A percentile compares a stretch with the other conserved stretches of the same genome.
phyloP scores from a whole-genome alignment of 2,888 invertebrate genomes.

The Deilephila elpenor region DNA sequence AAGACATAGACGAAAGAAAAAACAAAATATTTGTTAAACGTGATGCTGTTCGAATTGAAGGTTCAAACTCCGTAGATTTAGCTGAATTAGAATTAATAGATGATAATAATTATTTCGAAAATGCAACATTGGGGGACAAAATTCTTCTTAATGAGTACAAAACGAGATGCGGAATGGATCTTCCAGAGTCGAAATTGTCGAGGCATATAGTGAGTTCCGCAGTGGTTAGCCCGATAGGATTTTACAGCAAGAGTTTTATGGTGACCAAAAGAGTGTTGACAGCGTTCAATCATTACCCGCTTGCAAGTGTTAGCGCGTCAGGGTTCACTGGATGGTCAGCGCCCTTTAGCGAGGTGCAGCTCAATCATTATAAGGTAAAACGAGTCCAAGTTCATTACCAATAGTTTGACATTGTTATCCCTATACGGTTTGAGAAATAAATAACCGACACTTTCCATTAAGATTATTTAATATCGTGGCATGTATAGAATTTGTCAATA shows the following conservation, averaged over 20 bases:
- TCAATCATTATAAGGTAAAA: conserved; percentile 87
- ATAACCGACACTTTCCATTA: not conserved
- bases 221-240: conserved; percentile 85
- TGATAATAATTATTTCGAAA: conserved; percentile 56
- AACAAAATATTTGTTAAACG: conserved; percentile 71
- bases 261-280: conserved; percentile 86
- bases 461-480: conserved; percentile 8
- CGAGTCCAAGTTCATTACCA: conserved; percentile 45
- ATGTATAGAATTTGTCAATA: not conserved
- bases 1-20: conserved; percentile 46
- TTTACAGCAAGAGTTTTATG: conserved; percentile 90
- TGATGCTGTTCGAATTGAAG: conserved; percentile 72
- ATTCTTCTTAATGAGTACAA: conserved; percentile 53
- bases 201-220: conserved; percentile 82
- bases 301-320: conserved; percentile 84
- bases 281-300: conserved; percentile 90
- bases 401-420: conserved; percentile 34
- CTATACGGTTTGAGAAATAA: conserved; percentile 38
- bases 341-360: conserved; percentile 84
- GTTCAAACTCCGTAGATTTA: conserved; percentile 55
- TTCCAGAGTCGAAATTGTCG: conserved; percentile 73
- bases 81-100: conserved; percentile 64
- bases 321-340: conserved; percentile 84
- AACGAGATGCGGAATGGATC: conserved; percentile 59
- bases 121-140: conserved; percentile 62